Base-by-base conservation (phyloP, 2,113 vertebrate species). In the Uria lomvia region DNA sequence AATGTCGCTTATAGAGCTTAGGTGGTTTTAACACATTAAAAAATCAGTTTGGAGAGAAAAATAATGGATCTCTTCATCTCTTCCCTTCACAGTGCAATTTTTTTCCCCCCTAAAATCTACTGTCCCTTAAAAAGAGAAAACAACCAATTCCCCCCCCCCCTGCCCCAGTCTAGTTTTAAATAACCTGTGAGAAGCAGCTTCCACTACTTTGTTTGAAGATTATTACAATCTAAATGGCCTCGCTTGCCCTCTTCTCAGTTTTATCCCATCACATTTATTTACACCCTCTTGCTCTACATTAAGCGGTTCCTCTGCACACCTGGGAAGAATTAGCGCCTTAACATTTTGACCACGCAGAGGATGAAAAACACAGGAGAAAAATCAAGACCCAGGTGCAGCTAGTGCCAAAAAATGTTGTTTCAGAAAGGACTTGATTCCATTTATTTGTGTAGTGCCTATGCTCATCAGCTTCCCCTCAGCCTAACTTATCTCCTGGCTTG, bases 251-350 rank as follows among this genome's bases (percentile, higher is more conserved):
- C 82, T 91, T 60, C 42, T 85, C 80, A 36, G 49, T 72, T 94
- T 89, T 80, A 86, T 94, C 80, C 83, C 56, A 55, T 66, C 80
- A 53, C 73, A n/a, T 90, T 92, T 95, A 90, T 95, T 97, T 96
- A 90, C 94, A 94, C 49, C 34, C 67, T 60, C 78, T 79, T 50
- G 74, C 59, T 92, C 74, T 47, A 43, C 23, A 34, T 60, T 52
- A 58, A 96, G 70, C 3, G 2, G 32, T 45, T 82, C 87, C 56
- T 65, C 65, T 47, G 36, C 34, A 34, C 0, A 9, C 66, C 73
- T 50, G 74, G 58, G 53, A 59, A 65, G 60, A 96, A 92, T 82
- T 81, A 90, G 8, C 15, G 0, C 84, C 52, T 89, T 74, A 74
- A 60, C 8, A 9, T 72, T 91, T 73, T 50, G 27, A 49, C 52